A percentile compares a stretch with the other conserved stretches of the same genome.
phyloP scores from a whole-genome alignment of 1,140 invertebrate species.

The Drosophila tani region DNA sequence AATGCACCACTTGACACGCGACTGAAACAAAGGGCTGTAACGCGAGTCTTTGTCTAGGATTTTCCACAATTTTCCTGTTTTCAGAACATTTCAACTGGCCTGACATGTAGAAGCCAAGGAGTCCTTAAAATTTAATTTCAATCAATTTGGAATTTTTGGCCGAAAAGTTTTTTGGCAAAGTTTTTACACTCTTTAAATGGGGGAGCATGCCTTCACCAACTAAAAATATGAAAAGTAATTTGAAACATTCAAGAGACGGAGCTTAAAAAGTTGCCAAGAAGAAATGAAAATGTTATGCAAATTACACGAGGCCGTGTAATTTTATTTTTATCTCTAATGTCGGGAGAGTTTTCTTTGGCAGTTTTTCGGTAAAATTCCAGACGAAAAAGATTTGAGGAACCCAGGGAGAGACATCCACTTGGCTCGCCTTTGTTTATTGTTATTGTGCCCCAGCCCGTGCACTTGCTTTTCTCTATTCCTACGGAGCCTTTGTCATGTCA shows the following conservation, averaged over 20 bases:
- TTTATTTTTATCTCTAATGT: slow-evolving; percentile 44
- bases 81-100: slow-evolving; percentile 8
- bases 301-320: slow-evolving; percentile 36
- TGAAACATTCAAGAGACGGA: slow-evolving; percentile 1
- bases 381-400: slow-evolving; percentile 52
- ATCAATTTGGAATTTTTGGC: slow-evolving; percentile 26
- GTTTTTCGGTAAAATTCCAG: slow-evolving; percentile 17
- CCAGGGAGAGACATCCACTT: slow-evolving; percentile 19
- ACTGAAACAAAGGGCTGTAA: slow-evolving; percentile 39
- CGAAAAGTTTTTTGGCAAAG: neutral
- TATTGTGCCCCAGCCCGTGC: slow-evolving; percentile 28
- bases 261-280: neutral
- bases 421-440: slow-evolving; percentile 59
- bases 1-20: slow-evolving; percentile 71
- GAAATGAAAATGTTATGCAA: slow-evolving; percentile 42
- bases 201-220: neutral
- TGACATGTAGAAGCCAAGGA: neutral
- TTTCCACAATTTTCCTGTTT: neutral
- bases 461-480: neutral
- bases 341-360: neutral
- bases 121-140: slow-evolving; percentile 30
- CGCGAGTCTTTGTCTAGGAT: neutral
- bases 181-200: slow-evolving; percentile 26
- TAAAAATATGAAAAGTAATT: slow-evolving; percentile 28
- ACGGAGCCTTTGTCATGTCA: slow-evolving; percentile 56